Base-by-base conservation (phyloP, 2,888 invertebrate species). In the Cataglyphis albicans region DNA sequence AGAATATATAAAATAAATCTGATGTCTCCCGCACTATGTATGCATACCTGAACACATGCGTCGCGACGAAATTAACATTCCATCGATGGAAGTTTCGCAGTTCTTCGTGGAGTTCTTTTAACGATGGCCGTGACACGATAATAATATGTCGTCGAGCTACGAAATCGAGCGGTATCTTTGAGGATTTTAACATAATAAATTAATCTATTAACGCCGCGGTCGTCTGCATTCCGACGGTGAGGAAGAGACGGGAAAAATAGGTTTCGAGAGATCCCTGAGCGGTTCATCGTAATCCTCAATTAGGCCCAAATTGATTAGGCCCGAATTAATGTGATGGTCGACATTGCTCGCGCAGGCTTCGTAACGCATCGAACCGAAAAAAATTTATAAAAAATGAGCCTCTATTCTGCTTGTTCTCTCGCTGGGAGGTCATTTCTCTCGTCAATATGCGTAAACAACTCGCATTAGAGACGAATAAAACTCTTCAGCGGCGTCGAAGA, bases 241-340 rank as follows among this genome's bases (percentile, higher is more conserved):
- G 52, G 78, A 68, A 76, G 63, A 63, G 44, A 59, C 59, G 32
- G 38, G 29, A 32, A 59, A 52, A 57, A 32, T 38, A 52, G 83
- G 63, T 87, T 85, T 72, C 85, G 84, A 38, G 59, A 12, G 68
- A 61, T 86, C 78, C 59, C 81, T 78, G 82, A 80, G 86, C 87
- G 83, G 87, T 89, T 91, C 88, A 86, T 88, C 87, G 92, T 93
- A 93, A 94, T 94, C 94, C 91, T 92, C 93, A 94, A 94, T 94
- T 94, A 94, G 93, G 92, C 90, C 89, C 88, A 93, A 94, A 94
- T 94, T 94, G 93, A 94, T 94, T 94, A 93, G 91, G 91, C 91
- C 75, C 86, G 92, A 92, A 94, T 94, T 93, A 94, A 92, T 91
- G 89, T 61, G 63, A 89, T 61, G 63, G 21, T 63, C 85, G 82